phyloP scores from a whole-genome alignment of 2,113 vertebrate species.

The Semnornis frantzii region DNA sequence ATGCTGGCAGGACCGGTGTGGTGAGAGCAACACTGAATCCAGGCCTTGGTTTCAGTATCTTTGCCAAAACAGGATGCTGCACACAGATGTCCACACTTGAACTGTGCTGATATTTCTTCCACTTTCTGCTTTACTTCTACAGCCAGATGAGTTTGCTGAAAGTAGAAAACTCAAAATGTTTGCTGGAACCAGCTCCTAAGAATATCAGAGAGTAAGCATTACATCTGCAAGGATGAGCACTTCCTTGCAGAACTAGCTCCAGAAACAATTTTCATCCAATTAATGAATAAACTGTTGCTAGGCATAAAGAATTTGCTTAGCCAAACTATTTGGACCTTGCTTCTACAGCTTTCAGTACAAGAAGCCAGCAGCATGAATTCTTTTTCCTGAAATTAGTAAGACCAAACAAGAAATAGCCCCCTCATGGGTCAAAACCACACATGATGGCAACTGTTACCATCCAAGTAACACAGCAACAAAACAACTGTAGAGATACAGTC shows the following conservation, averaged over 20 bases:
- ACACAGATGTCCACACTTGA: neutral
- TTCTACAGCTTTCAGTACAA: neutral
- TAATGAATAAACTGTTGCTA: neutral
- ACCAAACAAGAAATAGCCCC: neutral
- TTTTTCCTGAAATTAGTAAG: neutral
- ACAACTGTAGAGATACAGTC: neutral
- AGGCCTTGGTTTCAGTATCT: neutral
- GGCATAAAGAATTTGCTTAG: neutral
- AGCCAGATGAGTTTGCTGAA: neutral
- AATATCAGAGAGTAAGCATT: neutral
- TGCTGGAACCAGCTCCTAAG: neutral
- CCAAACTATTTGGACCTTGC: neutral
- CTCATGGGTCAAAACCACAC: neutral
- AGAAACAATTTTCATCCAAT: constrained; percentile 7
- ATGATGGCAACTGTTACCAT: neutral
- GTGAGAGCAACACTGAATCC: rapidly evolving
- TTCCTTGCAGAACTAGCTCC: constrained; percentile 12
- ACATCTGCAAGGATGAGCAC: neutral
- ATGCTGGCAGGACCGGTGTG: neutral
- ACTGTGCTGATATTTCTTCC: neutral
- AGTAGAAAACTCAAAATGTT: neutral
- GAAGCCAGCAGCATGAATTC: neutral
- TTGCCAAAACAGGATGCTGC: neutral
- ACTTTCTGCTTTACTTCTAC: neutral
- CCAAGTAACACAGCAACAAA: neutral